Conservation (phyloP, 2,797 vertebrate genomes). For the Cossypha niveicapilla region DNA sequence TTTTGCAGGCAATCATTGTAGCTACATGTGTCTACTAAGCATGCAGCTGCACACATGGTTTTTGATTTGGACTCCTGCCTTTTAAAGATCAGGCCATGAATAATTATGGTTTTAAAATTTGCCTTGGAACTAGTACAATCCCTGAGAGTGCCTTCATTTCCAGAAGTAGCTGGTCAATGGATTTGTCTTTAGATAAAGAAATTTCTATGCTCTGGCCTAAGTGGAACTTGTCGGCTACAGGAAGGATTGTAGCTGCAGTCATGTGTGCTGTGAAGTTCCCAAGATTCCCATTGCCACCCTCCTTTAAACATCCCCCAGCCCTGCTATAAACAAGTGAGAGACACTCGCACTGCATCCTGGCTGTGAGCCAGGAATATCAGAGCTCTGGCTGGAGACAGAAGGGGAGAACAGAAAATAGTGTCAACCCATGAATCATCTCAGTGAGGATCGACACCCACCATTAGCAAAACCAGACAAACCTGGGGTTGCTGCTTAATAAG, state of each 20-base stretch:
- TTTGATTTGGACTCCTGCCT: conserved; percentile 1
- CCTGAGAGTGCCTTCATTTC: neutral
- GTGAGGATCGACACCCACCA: neutral
- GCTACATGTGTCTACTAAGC: neutral
- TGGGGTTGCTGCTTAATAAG: neutral
- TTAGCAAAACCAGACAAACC: neutral
- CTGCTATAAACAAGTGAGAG: conserved; percentile 43
- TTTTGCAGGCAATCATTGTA: neutral
- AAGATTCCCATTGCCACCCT: conserved; percentile 16
- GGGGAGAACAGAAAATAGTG: neutral
- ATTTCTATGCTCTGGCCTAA: neutral
- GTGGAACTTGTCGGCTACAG: neutral
- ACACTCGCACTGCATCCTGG: neutral
- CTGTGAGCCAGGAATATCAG: neutral
- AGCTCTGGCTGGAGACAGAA: neutral
- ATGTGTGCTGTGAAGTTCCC: conserved; percentile 13
- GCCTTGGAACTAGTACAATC: neutral
- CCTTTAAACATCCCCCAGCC: conserved; percentile 4
- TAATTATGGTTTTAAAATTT: neutral
- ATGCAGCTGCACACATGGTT: neutral
- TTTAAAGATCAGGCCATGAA: neutral
- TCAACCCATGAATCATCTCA: neutral
- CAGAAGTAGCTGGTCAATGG: neutral
- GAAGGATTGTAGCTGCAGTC: neutral
- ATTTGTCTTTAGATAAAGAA: neutral